Evolutionary conservation across 1,140 invertebrate genomes (phyloP), one percentile per base, ranked within the genome.

Genomic region (Drosophila nigrodunni): DNA sequence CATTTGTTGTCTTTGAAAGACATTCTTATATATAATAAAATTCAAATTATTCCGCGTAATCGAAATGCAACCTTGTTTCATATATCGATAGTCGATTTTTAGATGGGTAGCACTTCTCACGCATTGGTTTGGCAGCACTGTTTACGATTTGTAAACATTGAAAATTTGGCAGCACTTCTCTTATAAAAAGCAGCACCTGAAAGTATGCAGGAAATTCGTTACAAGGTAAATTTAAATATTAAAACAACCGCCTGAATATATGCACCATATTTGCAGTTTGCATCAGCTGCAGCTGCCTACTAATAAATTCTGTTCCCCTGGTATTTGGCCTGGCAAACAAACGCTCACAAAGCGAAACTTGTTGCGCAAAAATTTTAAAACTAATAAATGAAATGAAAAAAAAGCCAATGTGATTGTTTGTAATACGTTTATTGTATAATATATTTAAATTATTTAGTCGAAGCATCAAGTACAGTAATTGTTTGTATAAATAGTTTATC

Each of bases 401-500:
- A 43, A 43, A 13, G 11, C 15, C 21, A 37, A 13, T 64, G 41
- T 11, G 39, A 43, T 68, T 58, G 15, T 50, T 30, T 52, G 39
- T 55, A 69, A 69, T 74, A 74, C 35, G 65, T 74, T 82, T 73
- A 41, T 79, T 69, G 35, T 79, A 67, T 76, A 74, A 35, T 79
- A 67, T 76, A 74, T 76, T 83, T 67, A 21, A 70, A 65, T 83
- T 87, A 87, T 79, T 64, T 86, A 86, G 83, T 87, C 77, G 80
- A 87, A 87, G 82, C 83, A 88, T 87, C 82, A 87, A 88, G 82
- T 88, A 87, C 82, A 87, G 54, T 87, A 77, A 74, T 82, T 44
- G 72, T 87, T 87, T 52, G 72, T 87, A 87, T 83, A 87, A 87
- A 82, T 82, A 88, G 82, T 82, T 88, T 41, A 64, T 77, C 66